These are phyloP conservation scores for Meleagris gallopavo DNA, from an alignment of 2,113 vertebrate genomes.

Conservation along the genomic window DNA sequence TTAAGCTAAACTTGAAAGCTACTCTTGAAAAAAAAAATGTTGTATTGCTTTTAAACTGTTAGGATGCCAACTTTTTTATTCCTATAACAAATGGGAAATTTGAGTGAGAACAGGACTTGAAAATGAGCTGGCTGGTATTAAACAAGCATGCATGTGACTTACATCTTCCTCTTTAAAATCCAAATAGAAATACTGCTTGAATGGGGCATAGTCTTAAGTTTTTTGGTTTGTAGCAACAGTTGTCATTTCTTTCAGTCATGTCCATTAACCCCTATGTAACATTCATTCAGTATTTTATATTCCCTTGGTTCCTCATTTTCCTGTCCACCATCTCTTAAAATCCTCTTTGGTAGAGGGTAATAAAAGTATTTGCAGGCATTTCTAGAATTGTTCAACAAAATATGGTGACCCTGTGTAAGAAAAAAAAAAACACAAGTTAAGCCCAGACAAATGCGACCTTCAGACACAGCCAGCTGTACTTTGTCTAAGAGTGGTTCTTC, in stretches of 20 bases:
- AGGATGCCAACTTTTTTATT: background rate
- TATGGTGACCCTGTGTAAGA: background rate
- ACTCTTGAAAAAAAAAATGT: background rate
- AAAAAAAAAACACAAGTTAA: background rate
- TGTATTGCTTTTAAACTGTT: background rate
- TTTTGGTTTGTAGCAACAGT: background rate
- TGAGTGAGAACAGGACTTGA: background rate
- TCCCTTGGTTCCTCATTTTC: background rate
- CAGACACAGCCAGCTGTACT: background rate
- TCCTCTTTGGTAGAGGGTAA: background rate
- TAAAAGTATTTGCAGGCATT: background rate
- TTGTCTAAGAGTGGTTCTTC: background rate
- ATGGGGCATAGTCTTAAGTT: background rate
- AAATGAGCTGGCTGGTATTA: background rate
- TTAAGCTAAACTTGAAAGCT: background rate
- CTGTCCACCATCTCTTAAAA: background rate
- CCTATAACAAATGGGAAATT: background rate
- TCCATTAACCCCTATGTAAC: background rate
- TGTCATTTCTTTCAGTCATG: background rate
- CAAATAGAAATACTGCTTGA: background rate
- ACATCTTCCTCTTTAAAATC: background rate
- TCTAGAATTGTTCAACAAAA: background rate
- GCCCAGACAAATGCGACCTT: background rate
- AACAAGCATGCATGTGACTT: background rate
- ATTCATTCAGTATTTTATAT: background rate